These are phyloP conservation scores for Jaculus jaculus DNA, from an alignment of 2,113 vertebrate genomes.

Conservation along the genomic window DNA sequence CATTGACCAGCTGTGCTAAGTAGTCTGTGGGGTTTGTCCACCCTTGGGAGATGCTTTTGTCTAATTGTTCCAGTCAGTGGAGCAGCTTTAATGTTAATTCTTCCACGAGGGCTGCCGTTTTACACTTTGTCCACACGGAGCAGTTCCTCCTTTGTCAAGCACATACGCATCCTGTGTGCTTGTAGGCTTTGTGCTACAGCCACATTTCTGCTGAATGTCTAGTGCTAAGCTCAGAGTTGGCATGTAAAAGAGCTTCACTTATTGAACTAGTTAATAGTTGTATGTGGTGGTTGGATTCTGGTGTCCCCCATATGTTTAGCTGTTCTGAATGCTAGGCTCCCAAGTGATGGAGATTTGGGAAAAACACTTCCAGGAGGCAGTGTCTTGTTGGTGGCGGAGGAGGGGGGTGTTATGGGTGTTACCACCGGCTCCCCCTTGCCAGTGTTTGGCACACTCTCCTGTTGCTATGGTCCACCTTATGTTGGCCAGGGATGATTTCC, in stretches of 20 bases:
- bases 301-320: too few species aligned
- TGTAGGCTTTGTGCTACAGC: neutral
- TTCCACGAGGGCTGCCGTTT: constrained; percentile 1
- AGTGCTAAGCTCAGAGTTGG: neutral
- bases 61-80: neutral
- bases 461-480: too few species aligned
- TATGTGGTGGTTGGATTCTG: too few species aligned
- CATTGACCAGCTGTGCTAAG: neutral
- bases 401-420: too few species aligned
- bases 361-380: too few species aligned
- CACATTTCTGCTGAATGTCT: neutral
- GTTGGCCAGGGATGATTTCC: too few species aligned
- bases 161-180: neutral
- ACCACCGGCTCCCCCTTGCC: too few species aligned
- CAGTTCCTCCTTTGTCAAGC: neutral
- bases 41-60: neutral
- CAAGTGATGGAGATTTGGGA: too few species aligned
- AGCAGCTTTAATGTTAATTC: neutral
- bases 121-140: neutral
- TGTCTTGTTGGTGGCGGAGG: too few species aligned
- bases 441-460: too few species aligned
- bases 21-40: neutral
- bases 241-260: neutral
- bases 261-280: constrained; percentile 17
- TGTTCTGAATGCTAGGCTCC: too few species aligned